phyloP scores from a whole-genome alignment of 2,113 vertebrate species.

The Rutilus rutilus region DNA sequence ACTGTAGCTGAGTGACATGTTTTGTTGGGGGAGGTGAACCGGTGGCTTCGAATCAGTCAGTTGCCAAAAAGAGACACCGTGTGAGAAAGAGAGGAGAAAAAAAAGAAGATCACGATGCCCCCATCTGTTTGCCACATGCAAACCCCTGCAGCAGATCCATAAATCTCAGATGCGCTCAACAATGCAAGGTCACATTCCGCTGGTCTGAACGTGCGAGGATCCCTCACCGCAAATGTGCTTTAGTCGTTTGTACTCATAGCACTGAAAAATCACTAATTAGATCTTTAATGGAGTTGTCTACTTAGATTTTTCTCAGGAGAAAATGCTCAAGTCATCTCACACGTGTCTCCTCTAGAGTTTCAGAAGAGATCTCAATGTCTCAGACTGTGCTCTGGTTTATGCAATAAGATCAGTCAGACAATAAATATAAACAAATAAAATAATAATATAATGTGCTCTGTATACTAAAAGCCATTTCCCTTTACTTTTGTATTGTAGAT shows the following conservation, averaged over 20 bases:
- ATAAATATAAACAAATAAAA: no score
- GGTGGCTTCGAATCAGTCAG: constrained; percentile 61
- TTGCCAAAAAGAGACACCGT: constrained; percentile 50
- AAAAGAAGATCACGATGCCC: constrained; percentile 65
- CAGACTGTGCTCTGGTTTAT: no score
- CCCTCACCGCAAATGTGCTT: constrained; percentile 62
- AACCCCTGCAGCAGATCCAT: constrained; percentile 75
- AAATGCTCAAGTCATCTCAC: no score
- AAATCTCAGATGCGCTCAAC: constrained; percentile 77
- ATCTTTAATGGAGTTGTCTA: not conserved
- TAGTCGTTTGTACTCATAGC: not conserved
- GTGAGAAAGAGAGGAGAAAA: constrained; percentile 57
- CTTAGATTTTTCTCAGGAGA: not conserved
- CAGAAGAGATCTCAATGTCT: no score
- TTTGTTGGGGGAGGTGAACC: constrained; percentile 45
- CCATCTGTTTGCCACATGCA: constrained; percentile 83
- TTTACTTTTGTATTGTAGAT: no score
- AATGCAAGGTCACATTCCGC: constrained; percentile 76
- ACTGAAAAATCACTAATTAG: not conserved
- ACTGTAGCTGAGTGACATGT: constrained; percentile 30
- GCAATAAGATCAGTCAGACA: no score
- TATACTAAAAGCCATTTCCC: no score
- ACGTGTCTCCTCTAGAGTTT: no score
- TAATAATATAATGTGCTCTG: no score
- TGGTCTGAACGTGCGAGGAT: constrained; percentile 68